Conservation (phyloP, 2,888 invertebrate species). For the Synanthedon tipuliformis region DNA sequence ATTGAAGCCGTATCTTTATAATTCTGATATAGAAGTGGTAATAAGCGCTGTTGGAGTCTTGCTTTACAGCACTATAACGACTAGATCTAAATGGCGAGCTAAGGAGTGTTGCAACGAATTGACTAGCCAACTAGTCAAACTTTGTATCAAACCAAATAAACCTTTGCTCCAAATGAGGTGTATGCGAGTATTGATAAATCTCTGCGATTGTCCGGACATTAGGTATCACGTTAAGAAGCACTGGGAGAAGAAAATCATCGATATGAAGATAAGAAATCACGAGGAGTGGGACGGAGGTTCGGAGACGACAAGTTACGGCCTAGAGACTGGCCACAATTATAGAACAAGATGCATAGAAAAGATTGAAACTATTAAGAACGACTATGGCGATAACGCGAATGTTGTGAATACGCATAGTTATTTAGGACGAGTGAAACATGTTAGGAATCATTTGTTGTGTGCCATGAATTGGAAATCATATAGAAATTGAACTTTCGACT, state of each 20-base stretch:
- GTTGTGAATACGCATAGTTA: slow-evolving; percentile 48
- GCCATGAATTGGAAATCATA: slow-evolving; percentile 43
- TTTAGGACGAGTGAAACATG: slow-evolving; percentile 20
- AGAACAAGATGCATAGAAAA: slow-evolving; percentile 46
- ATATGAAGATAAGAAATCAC: slow-evolving; percentile 30
- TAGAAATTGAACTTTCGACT: slow-evolving; percentile 13
- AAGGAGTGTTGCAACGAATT: slow-evolving; percentile 36
- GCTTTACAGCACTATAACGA: slow-evolving; percentile 43
- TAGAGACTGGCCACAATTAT: slow-evolving; percentile 46
- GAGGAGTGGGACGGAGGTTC: slow-evolving; percentile 51
- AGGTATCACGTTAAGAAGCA: slow-evolving; percentile 32
- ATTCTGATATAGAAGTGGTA: slow-evolving; percentile 22
- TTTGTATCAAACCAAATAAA: slow-evolving; percentile 27
- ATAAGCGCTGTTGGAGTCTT: slow-evolving; percentile 41
- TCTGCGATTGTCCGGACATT: slow-evolving; percentile 54
- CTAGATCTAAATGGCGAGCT: slow-evolving; percentile 51
- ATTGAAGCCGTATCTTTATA: slow-evolving; percentile 21
- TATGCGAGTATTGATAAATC: slow-evolving; percentile 48
- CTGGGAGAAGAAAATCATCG: slow-evolving; percentile 27
- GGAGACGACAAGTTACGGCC: slow-evolving; percentile 32
- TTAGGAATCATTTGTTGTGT: slow-evolving; percentile 30
- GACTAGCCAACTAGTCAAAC: slow-evolving; percentile 26
- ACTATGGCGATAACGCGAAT: slow-evolving; percentile 33
- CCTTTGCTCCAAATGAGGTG: slow-evolving; percentile 39
- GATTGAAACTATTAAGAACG: slow-evolving; percentile 42